Conservation (phyloP, 2,888 invertebrate species). For the Oasisia sp. region DNA sequence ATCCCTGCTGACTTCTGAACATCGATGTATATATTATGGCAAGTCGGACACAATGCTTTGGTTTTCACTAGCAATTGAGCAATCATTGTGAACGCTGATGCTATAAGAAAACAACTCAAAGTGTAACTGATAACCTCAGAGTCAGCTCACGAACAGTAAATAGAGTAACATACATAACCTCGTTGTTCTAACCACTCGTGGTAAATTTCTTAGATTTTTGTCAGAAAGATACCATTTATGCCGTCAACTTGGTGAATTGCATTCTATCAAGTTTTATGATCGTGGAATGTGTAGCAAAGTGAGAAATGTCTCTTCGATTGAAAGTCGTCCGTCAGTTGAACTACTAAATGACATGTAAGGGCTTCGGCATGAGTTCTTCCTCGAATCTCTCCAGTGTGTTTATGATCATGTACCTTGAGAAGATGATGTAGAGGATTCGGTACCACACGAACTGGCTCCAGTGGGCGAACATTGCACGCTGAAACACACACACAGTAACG, state of each 20-base stretch:
- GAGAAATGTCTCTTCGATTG: neutral
- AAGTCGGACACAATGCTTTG: neutral
- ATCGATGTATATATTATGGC: neutral
- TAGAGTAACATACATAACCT: neutral
- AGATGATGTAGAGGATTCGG: slow-evolving; percentile 85
- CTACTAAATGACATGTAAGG: neutral
- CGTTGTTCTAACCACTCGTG: neutral
- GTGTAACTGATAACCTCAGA: neutral
- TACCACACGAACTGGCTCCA: slow-evolving; percentile 96
- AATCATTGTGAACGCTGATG: neutral
- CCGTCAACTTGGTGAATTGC: neutral
- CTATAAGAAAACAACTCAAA: neutral
- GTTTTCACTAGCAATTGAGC: neutral
- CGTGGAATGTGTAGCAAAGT: neutral
- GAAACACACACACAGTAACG: slow-evolving; percentile 57
- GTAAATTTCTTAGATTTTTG: neutral
- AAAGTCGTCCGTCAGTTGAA: neutral
- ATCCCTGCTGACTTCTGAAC: no score
- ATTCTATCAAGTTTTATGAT: neutral
- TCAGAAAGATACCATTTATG: neutral
- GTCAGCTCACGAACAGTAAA: neutral
- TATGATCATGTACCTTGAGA: slow-evolving; percentile 90
- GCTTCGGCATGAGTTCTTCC: neutral
- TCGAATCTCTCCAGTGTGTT: slow-evolving; percentile 75
- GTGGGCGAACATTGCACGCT: slow-evolving; percentile 86